Conservation (phyloP, 1,140 invertebrate genomes). For the Plodia interpunctella region DNA sequence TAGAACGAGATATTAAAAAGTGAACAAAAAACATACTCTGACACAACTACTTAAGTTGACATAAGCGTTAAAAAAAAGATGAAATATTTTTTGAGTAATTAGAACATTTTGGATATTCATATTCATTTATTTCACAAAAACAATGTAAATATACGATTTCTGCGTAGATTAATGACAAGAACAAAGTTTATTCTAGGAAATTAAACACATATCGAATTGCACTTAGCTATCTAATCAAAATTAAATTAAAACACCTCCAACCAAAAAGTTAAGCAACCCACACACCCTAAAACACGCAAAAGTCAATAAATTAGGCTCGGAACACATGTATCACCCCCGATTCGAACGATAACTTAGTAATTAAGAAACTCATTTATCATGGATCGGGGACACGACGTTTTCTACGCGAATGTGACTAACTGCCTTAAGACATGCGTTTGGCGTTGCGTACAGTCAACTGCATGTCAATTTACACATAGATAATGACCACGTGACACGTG, state of each 20-base stretch:
- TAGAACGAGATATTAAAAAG: no score
- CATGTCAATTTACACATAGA: no score
- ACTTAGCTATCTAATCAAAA: conserved; percentile 6
- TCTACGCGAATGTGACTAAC: conserved; percentile 55
- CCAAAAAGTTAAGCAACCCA: conserved; percentile 37
- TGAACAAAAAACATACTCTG: no score
- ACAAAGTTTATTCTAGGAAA: not conserved
- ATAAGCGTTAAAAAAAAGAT: no score
- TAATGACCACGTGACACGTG: no score
- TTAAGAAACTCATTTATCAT: conserved; percentile 71
- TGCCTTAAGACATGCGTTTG: conserved; percentile 47
- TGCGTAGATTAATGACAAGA: no score
- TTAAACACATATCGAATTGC: not conserved
- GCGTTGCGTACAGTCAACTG: not conserved
- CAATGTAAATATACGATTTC: no score
- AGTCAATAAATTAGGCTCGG: conserved; percentile 61
- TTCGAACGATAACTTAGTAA: conserved; percentile 60
- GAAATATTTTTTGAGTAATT: no score
- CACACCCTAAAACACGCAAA: conserved; percentile 47
- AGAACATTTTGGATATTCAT: no score
- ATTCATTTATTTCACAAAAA: no score
- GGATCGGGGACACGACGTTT: conserved; percentile 49
- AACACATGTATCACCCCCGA: conserved; percentile 56
- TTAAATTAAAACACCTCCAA: conserved; percentile 15
- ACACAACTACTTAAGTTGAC: no score